Evolutionary conservation across 1,140 invertebrate species (phyloP), one percentile per base, ranked within the genome.

Genomic region (Planococcus citri): DNA sequence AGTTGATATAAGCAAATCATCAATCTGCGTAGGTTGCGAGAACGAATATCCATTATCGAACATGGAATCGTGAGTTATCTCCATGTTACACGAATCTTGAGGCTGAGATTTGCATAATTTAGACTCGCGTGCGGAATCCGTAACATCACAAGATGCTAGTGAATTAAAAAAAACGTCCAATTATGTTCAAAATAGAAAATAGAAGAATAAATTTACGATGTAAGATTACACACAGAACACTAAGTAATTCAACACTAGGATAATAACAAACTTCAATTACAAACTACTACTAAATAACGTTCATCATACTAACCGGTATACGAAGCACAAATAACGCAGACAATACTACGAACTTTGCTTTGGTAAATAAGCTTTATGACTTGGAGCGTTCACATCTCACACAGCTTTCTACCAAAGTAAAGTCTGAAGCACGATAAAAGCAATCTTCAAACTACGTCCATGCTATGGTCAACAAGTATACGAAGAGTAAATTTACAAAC

Each of bases 361-460:
- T 91, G 91, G 91, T 92, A 92, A 91, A 90, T 86, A 90, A 91
- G 90, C 89, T 90, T 88, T 91, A 91, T 91, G 89, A 90, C 83
- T 64, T 80, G 83, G 76, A 76, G 78, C 75, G 75, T 78, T 79
- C 81, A 83, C 84, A 73, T 70, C 70, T 92, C 91, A 93, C 90
- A 90, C 89, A 92, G 91, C 91, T 92, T 74, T 92, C 89, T 89
- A 90, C 91, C 91, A 94, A 93, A 94, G 91, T 83, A 81, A 83
- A 79, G 78, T 80, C 77, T 77, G 76, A 76, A 78, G 75, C 72
- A 73, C 60, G 41, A 21, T 67, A 71, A 51, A 69, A 20, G 61
- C 27, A 20, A 29, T 27, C 20, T 58, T 27, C 21, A 64, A 64
- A 64, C 60, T 64, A 64, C 41, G 41, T 51, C 41, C 41, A 51